Conservation (phyloP, 2,797 vertebrate species). For the Syngnathus acus region DNA sequence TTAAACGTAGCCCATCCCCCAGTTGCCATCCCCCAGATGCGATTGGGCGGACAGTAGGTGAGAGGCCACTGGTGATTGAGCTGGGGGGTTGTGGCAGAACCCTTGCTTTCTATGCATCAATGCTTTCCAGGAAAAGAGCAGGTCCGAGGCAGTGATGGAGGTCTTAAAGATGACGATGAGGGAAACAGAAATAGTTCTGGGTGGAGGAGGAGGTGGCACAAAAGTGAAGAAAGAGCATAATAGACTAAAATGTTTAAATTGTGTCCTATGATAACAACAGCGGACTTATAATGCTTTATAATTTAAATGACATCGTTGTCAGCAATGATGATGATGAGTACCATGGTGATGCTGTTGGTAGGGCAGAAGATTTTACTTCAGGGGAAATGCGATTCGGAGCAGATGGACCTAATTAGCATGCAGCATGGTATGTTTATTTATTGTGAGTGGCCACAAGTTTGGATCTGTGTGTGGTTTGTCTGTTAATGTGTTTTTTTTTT, state of each 20-base stretch:
- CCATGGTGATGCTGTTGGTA: neutral
- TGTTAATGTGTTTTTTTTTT: neutral
- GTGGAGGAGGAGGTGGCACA: constrained; percentile 10
- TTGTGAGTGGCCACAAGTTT: neutral
- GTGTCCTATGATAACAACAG: neutral
- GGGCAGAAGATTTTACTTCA: constrained; percentile 17
- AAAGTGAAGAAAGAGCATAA: constrained; percentile 1
- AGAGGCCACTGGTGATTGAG: constrained; percentile 45
- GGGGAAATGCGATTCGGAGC: constrained; percentile 28
- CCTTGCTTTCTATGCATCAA: constrained; percentile 52
- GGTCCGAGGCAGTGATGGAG: constrained; percentile 14
- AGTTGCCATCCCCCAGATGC: neutral
- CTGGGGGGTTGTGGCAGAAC: constrained; percentile 37
- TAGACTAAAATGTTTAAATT: neutral
- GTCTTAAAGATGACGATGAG: constrained; percentile 4
- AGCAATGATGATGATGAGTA: neutral
- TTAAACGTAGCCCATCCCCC: constrained; percentile 31
- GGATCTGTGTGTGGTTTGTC: constrained; percentile 2
- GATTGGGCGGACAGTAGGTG: constrained; percentile 40
- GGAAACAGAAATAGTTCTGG: constrained; percentile 15
- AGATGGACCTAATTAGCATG: constrained; percentile 40
- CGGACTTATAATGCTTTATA: neutral
- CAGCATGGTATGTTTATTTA: constrained; percentile 14
- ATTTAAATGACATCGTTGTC: neutral
- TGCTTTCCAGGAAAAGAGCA: constrained; percentile 49